Evolutionary conservation across 2,888 invertebrate species (phyloP).

Genomic region (Mylabris sibirica): DNA sequence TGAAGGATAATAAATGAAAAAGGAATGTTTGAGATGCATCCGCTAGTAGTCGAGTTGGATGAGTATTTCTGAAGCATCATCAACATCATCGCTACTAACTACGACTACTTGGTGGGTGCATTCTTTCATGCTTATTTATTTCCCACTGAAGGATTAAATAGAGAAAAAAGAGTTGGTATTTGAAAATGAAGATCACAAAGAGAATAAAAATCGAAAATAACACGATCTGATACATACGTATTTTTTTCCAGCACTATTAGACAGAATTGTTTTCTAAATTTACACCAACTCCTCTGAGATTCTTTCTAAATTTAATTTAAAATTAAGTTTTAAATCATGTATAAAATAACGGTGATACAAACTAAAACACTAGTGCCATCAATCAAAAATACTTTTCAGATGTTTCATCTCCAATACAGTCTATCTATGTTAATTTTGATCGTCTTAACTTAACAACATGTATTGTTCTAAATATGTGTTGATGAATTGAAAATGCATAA

Average conservation of each 20-base stretch:
- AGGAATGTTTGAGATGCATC: background rate
- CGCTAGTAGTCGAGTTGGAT: background rate
- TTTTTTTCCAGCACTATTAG: too few relatives aligned
- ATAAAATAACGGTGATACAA: too few relatives aligned
- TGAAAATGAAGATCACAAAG: background rate
- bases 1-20: background rate
- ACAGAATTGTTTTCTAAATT: background rate
- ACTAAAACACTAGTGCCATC: too few relatives aligned
- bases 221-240: too few relatives aligned
- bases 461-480: too few relatives aligned
- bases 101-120: background rate
- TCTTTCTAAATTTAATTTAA: background rate
- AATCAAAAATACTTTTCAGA: too few relatives aligned
- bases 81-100: background rate
- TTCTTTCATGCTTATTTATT: slow-evolving; percentile 1
- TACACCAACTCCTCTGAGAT: background rate
- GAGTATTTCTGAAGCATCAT: slow-evolving; percentile 4
- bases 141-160: background rate
- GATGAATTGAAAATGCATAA: too few relatives aligned
- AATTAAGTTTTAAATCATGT: too few relatives aligned
- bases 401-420: too few relatives aligned
- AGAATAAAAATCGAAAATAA: too few relatives aligned
- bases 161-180: background rate
- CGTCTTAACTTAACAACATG: too few relatives aligned
- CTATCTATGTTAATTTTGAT: too few relatives aligned